A percentile compares a stretch with the other conserved stretches of the same genome.
phyloP scores from a whole-genome alignment of 2,888 invertebrate genomes.

The Himalopsyche anomala region DNA sequence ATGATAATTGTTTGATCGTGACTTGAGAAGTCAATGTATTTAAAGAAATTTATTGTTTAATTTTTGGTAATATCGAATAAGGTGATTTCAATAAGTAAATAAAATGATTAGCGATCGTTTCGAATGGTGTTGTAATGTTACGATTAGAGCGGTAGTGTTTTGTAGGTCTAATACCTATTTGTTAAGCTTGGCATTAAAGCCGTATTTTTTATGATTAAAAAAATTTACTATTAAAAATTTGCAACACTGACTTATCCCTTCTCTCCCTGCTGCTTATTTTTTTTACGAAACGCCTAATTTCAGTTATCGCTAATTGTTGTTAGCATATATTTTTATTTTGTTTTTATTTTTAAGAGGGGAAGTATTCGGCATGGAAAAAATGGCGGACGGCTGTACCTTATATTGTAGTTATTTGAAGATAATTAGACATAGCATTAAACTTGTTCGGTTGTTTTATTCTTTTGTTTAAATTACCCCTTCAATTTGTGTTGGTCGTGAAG shows the following conservation, averaged over 20 bases:
- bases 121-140: slow-evolving; percentile 41
- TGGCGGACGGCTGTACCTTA: slow-evolving; percentile 58
- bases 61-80: slow-evolving; percentile 50
- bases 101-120: slow-evolving; percentile 37
- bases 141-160: slow-evolving; percentile 52
- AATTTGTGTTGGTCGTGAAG: slow-evolving; percentile 63
- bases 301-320: slow-evolving; percentile 8
- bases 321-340: slow-evolving; percentile 23
- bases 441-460: slow-evolving; percentile 55
- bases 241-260: slow-evolving; percentile 52
- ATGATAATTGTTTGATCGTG: slow-evolving; percentile 52
- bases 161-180: slow-evolving; percentile 51
- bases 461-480: slow-evolving; percentile 55
- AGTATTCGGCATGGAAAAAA: slow-evolving; percentile 41
- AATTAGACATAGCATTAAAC: slow-evolving; percentile 55
- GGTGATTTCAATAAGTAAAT: slow-evolving; percentile 54
- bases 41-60: slow-evolving; percentile 49
- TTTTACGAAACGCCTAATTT: slow-evolving; percentile 41
- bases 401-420: slow-evolving; percentile 54
- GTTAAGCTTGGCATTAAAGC: slow-evolving; percentile 49
- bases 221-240: slow-evolving; percentile 46
- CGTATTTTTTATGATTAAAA: slow-evolving; percentile 48
- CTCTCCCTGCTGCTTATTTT: slow-evolving; percentile 13
- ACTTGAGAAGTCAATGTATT: slow-evolving; percentile 56
- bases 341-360: slow-evolving; percentile 43